Evolutionary conservation across 2,888 invertebrate genomes (phyloP).

Genomic region (Caenorhabditis afra): DNA sequence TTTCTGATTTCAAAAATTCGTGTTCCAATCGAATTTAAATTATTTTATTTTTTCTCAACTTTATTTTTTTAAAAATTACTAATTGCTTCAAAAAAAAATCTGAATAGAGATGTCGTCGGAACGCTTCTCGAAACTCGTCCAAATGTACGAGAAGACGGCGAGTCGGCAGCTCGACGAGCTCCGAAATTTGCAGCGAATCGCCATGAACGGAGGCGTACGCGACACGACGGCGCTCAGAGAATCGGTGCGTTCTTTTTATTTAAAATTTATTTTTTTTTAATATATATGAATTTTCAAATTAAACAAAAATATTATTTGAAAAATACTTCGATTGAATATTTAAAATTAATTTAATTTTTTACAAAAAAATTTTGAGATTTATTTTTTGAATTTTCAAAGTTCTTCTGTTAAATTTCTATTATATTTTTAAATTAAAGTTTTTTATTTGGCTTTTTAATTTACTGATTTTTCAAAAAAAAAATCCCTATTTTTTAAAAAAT

Average conservation of each 20-base stretch:
- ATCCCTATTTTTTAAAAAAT: no score
- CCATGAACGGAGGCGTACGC: conserved; percentile 41
- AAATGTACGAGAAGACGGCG: conserved; percentile 62
- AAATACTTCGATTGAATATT: not conserved
- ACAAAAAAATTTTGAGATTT: no score
- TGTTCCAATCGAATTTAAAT: not conserved
- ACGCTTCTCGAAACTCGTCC: conserved; percentile 37
- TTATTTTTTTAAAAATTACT: not conserved
- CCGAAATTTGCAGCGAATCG: conserved; percentile 54
- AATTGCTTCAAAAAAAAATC: not conserved
- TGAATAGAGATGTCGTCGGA: conserved; percentile 1
- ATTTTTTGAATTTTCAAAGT: no score
- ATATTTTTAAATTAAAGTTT: no score
- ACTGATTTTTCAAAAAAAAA: no score
- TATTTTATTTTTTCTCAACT: not conserved
- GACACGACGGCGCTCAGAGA: conserved; percentile 50
- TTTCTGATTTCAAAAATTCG: not conserved
- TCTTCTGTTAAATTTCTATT: no score
- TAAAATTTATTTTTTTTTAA: conserved; percentile 1
- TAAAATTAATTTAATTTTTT: no score
- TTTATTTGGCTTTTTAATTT: no score
- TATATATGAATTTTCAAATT: no score
- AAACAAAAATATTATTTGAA: no score
- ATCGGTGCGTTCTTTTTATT: conserved; percentile 36
- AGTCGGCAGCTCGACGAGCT: conserved; percentile 54